Evolutionary conservation across 2,888 invertebrate species (phyloP), one percentile per base, ranked within the genome.

Genomic region (Xylota segnis): DNA sequence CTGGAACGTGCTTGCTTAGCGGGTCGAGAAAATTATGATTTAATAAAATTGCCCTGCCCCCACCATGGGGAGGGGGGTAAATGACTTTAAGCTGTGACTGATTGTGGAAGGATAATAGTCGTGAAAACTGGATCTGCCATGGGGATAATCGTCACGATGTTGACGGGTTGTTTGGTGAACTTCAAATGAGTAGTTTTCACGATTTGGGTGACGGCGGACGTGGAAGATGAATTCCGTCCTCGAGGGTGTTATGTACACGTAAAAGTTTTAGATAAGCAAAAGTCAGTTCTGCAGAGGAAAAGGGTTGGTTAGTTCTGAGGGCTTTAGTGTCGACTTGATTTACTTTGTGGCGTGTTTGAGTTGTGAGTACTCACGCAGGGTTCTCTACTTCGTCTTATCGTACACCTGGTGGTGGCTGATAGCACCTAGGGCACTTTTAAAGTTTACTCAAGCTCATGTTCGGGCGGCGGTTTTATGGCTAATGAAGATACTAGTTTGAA

Each of bases 51-150:
- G 5, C 23, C n/a, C n/a, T n/a, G n/a, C n/a, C n/a, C n/a, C n/a
- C n/a, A n/a, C n/a, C n/a, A n/a, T 9, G 9, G 10, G 29, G 29
- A 5, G 45, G 27, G 47, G 32, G 40, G 52, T 66, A 56, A 56
- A 76, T 56, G 75, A 56, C 43, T 47, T 76, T 68, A 70, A 77
- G 32, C 58, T 59, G 45, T 65, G 65, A 65, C 65, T 65, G 65
- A 65, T 47, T 50, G 18, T 18, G 12, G 29, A 47, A 29, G 63
- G 32, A 32, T 7, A 65, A 37, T n/a, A 29, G 27, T 29, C 16
- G 27, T 27, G 29, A 43, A 23, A 50, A 16, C 34, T 65, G 65
- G 16, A 10, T 32, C 47, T 29, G 14, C 45, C 63, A 63, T 16
- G 32, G 10, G 65, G 32, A 50, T 50, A 47, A 65, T 50, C 12